Base-by-base conservation (phyloP, 2,797 vertebrate species). In the Hydrocynus forskahlii region DNA sequence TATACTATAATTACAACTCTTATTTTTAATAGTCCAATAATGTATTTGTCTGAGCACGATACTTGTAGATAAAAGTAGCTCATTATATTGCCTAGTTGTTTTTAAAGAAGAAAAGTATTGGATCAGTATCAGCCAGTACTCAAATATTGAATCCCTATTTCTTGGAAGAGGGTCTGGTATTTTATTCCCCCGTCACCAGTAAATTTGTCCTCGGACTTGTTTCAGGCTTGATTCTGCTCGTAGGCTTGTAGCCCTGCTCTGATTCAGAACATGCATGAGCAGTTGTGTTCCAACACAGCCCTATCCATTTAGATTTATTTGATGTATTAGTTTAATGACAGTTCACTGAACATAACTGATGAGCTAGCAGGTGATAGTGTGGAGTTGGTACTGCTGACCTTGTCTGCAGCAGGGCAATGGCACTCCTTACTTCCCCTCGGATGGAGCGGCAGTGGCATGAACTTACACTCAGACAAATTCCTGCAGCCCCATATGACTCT, bases 391-490 rank as follows among this genome's bases (percentile, higher is more conserved):
- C 60, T 55, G 29, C 50, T 21, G 38, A n/a, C 19, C 63, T n/a
- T 54, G 4, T 45, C 21, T 55, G 35, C 69, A 19, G 55, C 66
- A 57, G 14, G 50, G 38, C 88, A 88, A 91, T 83, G 86, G 87
- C 87, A 92, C 87, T 88, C 87, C 84, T 55, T 81, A 84, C 89
- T 89, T 89, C 59, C 69, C 86, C 71, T 86, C 81, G 80, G 81
- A 87, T 82, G 85, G 83, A 87, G 86, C 86, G 87, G 87, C 90
- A 86, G 89, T 90, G 81, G 84, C 86, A 89, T 90, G 89, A 93
- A 91, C 90, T 87, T 86, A 88, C 75, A 89, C 75, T 86, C 69
- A 82, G 72, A 69, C 72, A 77, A 87, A 89, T 89, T 91, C 86
- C 84, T 90, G 86, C 8, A 79, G 84, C 75, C 79, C 83, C 87